A percentile compares a stretch with the other conserved stretches of the same genome.
These are phyloP conservation scores for Phyllopteryx taeniolatus DNA, from an alignment of 2,113 vertebrate genomes.

Conservation along the genomic window DNA sequence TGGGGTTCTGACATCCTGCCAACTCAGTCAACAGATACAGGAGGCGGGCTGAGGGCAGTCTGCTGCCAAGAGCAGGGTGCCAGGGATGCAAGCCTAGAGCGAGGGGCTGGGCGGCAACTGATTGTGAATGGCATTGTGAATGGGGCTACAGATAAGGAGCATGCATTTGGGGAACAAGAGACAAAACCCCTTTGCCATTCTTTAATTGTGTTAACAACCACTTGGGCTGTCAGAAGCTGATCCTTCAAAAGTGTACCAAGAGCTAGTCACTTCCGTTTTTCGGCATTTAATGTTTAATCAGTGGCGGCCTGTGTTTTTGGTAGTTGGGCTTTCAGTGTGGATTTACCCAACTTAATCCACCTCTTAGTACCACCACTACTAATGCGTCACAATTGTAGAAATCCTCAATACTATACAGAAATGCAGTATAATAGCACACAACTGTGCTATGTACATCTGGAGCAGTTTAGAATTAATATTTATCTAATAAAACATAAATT, in stretches of 20 bases:
- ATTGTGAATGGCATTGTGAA: conserved; percentile 34
- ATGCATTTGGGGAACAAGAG: not conserved
- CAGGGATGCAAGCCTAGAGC: conserved; percentile 15
- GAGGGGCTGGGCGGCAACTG: conserved; percentile 12
- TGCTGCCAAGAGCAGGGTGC: conserved; percentile 39
- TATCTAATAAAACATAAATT: too few species aligned
- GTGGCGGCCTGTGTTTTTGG: not conserved
- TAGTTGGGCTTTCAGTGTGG: not conserved
- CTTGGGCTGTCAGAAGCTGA: not conserved
- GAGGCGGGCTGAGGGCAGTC: conserved; percentile 21
- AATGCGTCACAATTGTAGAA: too few species aligned
- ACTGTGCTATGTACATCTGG: too few species aligned
- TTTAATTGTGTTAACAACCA: not conserved
- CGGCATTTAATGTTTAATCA: not conserved
- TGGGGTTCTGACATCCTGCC: conserved; percentile 56
- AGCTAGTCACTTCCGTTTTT: not conserved
- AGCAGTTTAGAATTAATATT: too few species aligned
- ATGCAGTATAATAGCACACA: too few species aligned
- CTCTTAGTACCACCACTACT: too few species aligned
- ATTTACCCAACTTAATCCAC: too few species aligned
- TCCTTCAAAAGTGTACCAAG: not conserved
- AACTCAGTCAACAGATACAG: conserved; percentile 28
- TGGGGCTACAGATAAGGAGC: conserved; percentile 6
- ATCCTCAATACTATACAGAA: too few species aligned
- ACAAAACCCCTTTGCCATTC: not conserved